These are phyloP conservation scores for Panorpa germanica DNA, from an alignment of 2,888 invertebrate genomes.

Conservation along the genomic window DNA sequence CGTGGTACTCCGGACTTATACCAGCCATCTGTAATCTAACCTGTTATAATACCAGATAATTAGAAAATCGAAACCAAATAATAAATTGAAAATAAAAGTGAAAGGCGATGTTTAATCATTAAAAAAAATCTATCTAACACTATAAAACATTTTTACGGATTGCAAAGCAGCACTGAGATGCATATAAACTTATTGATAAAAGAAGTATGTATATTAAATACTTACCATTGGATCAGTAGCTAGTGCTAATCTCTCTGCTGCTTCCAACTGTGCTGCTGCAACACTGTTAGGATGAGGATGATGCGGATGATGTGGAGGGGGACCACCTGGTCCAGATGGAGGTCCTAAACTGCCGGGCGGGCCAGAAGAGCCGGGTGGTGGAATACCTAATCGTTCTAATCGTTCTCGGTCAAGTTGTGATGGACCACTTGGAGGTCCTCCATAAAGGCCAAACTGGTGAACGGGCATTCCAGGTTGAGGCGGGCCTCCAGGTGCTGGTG, in stretches of 20 bases:
- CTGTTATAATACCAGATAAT: slow-evolving; percentile 13
- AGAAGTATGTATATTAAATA: slow-evolving; percentile 10
- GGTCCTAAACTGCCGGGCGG: slow-evolving; percentile 39
- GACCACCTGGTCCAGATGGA: slow-evolving; percentile 22
- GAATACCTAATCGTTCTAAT: slow-evolving; percentile 62
- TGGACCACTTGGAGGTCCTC: slow-evolving; percentile 52
- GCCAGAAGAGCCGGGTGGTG: slow-evolving; percentile 34
- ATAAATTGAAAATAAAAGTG: neutral
- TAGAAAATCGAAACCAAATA: neutral
- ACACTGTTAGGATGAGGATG: slow-evolving; percentile 17
- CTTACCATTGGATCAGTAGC: slow-evolving; percentile 80
- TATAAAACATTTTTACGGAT: no score
- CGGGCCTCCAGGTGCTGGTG: slow-evolving; percentile 25
- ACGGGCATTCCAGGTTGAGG: slow-evolving; percentile 22
- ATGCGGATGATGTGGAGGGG: slow-evolving; percentile 21
- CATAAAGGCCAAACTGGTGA: slow-evolving; percentile 50
- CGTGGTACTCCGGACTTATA: slow-evolving; percentile 74
- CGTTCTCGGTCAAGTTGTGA: slow-evolving; percentile 79
- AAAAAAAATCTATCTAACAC: no score
- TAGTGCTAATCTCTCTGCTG: slow-evolving; percentile 52
- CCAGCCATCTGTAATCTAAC: slow-evolving; percentile 83
- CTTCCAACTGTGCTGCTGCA: slow-evolving; percentile 12
- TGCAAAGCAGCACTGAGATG: no score
- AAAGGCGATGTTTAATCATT: neutral
- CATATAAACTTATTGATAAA: slow-evolving; percentile 1